Evolutionary conservation across 2,888 invertebrate genomes (phyloP).

Genomic region (Choreutis nemorana): DNA sequence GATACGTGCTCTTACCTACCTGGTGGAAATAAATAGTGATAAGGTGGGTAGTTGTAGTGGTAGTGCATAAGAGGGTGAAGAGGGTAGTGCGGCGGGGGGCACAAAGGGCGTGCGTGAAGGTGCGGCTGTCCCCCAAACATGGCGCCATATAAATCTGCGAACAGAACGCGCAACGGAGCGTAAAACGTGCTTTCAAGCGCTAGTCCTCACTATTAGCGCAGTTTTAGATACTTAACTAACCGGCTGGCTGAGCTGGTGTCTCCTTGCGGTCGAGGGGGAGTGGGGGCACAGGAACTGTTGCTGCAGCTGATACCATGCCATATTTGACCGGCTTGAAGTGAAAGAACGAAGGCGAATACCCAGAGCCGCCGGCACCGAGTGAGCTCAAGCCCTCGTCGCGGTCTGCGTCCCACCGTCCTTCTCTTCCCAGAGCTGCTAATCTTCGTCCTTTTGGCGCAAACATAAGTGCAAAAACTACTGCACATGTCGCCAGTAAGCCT

Average conservation of each 20-base stretch:
- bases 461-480: constrained; percentile 90
- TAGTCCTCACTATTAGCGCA: constrained; percentile 55
- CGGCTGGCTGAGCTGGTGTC: constrained; percentile 62
- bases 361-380: constrained; percentile 77
- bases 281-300: constrained; percentile 39
- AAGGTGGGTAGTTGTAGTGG: constrained; percentile 56
- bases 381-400: constrained; percentile 85
- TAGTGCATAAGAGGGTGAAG: constrained; percentile 59
- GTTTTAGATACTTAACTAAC: constrained; percentile 65
- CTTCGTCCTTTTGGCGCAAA: constrained; percentile 93
- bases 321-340: constrained; percentile 91
- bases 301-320: constrained; percentile 70
- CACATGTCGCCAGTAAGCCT: constrained; percentile 85
- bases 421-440: constrained; percentile 90
- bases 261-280: constrained; percentile 62
- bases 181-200: constrained; percentile 47
- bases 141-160: constrained; percentile 57
- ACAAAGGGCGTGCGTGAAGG: constrained; percentile 55
- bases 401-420: constrained; percentile 83
- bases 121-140: constrained; percentile 50
- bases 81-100: constrained; percentile 58
- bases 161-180: constrained; percentile 35
- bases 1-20: constrained; percentile 35
- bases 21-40: constrained; percentile 57
- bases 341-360: constrained; percentile 91